Base-by-base conservation (phyloP, 53 echinoderm and acorn worm species). In the Mesocentrotus franciscanus region DNA sequence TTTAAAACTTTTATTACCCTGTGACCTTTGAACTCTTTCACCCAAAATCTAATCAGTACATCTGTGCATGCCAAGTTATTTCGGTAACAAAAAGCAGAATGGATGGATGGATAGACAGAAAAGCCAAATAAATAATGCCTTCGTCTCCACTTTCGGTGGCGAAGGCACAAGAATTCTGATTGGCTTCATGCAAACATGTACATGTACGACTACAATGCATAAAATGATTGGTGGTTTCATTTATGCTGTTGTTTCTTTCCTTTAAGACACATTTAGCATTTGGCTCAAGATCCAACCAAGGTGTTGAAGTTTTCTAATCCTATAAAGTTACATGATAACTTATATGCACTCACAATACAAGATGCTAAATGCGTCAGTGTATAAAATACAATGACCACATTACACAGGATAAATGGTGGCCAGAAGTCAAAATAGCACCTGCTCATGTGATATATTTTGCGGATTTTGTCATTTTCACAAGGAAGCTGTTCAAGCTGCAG, bases 381-480 rank as follows among this genome's bases (percentile, higher is more conserved):
- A n/a, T n/a, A n/a, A 85, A 85, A 85, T 85, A 85, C 85, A 56
- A 85, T 58, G 85, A 85, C 85, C 56, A 85, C n/a, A 85, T 24
- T n/a, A 85, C 85, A 9, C 10, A 6, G 58, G 85, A 85, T 57
- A 85, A 56, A 85, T 85, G 56, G n/a, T 49, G 85, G 85, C 85
- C 85, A 85, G 57, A 85, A n/a, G 85, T 85, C 85, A 57, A n/a
- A 56, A 57, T 11, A 57, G 9, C 85, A 85, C 85, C 85, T 85
- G 85, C 85, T 57, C 85, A 12, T 24, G 8, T 12, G 8, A 58
- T 24, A 85, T 16, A 85, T 85, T 85, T 85, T 85, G 85, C 58
- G 58, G 58, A 85, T 85, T 26, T 85, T 85, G 85, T 58, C 9
- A 85, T 85, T 85, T 85, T 85, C n/a, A 58, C 57, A 85, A 85